Percentiles rank a stretch among this genome's conserved stretches.
phyloP scores from a whole-genome alignment of 2,113 vertebrate species.

The Scalopus aquaticus region DNA sequence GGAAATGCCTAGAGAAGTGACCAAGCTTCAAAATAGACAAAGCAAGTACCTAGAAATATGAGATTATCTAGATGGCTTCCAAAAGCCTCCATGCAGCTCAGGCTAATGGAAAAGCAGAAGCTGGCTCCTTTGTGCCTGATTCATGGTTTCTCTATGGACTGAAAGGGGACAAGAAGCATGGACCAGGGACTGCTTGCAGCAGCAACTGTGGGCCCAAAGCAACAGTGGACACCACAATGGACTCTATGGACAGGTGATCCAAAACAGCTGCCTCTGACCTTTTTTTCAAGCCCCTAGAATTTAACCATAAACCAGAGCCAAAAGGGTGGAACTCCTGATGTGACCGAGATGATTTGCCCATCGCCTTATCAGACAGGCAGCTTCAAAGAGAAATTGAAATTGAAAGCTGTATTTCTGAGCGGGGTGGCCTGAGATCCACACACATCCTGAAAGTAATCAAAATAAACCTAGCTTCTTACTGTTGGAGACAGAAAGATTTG shows the following conservation, averaged over 20 bases:
- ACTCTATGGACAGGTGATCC: too few species aligned
- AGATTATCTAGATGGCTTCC: background rate
- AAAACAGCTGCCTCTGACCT: rapidly evolving
- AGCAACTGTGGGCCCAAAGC: background rate
- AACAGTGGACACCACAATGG: background rate
- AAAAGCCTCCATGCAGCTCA: background rate
- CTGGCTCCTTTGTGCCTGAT: background rate
- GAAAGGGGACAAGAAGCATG: background rate
- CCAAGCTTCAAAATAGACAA: background rate
- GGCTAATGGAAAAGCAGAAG: background rate
- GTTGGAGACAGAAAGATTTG: background rate
- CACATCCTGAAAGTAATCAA: too few species aligned
- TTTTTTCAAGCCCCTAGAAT: background rate
- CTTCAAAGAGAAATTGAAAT: background rate
- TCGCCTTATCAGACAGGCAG: background rate
- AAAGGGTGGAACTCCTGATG: background rate
- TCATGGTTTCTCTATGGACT: background rate
- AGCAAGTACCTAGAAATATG: background rate
- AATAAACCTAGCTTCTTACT: background rate
- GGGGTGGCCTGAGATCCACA: background rate
- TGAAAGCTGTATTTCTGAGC: background rate
- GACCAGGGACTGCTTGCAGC: background rate
- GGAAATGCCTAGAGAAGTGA: background rate
- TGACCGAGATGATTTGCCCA: background rate
- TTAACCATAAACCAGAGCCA: background rate